Evolutionary conservation across 2,113 vertebrate species (phyloP), one percentile per base, ranked within the genome.

Genomic region (Xiphophorus maculatus): DNA sequence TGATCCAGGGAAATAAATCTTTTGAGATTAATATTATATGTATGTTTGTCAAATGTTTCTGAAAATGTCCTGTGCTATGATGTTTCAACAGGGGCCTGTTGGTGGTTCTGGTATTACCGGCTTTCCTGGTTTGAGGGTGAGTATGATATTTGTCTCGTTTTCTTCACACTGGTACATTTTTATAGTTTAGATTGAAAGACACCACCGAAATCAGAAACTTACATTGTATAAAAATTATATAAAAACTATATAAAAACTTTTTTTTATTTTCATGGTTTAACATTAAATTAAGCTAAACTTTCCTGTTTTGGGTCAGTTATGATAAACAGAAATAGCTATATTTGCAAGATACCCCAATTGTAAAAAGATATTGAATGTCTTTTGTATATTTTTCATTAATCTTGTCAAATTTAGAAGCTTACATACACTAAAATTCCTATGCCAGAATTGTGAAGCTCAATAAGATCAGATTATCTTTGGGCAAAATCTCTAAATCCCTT

Each of bases 111-210:
- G 98, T 63, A 97, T 96, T 70, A 81, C 91, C 30, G 98, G 98
- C 72, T 99, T 99, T 92, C 97, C 97, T 77, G 98, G 98, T 32
- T 91, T 99, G 66, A 96, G 95, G 93, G 98, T 99, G 85, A 97
- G 97, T 97, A 82, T 60, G 6, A 4, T 2, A 64, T 73, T 63
- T 65, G 19, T 2, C 42, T 17, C 44, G 0, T 69, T 84, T 62
- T 64, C 44, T 19, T 71, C 37, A 63, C 22, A 2, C 19, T 67
- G 28, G 54, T 62, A 51, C 1, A n/a, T 74, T 76, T 80, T 19
- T 51, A 11, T 32, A 33, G 11, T 27, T 5, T 42, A 1, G 29
- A 1, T 71, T 28, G 40, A 11, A 30, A 35, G 7, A 68, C 3
- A 28, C 17, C 3, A 58, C 17, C 25, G 7, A n/a, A 58, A n/a